These are phyloP conservation scores for Cantharis lateralis DNA, from an alignment of 2,888 invertebrate species.

Conservation along the genomic window DNA sequence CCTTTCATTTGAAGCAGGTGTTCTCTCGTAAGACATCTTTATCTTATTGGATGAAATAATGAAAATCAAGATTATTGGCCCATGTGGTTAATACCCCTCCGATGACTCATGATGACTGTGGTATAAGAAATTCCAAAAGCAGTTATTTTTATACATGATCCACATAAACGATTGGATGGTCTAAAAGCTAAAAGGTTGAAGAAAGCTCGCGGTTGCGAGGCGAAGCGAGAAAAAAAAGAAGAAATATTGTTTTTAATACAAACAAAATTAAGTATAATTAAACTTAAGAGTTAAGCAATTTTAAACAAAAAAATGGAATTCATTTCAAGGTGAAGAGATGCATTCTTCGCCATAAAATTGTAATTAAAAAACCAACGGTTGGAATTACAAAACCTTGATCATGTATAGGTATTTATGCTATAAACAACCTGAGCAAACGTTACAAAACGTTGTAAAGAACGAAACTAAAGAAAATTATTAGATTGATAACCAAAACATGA, in stretches of 20 bases:
- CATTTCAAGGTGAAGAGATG: neutral
- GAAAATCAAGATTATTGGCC: too few relatives aligned
- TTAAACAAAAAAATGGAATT: neutral
- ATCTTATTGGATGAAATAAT: too few relatives aligned
- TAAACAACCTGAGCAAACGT: neutral
- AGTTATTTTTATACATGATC: neutral
- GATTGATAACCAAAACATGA: neutral
- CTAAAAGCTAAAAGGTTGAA: neutral
- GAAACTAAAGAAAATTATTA: neutral
- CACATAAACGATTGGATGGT: neutral
- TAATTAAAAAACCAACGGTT: neutral
- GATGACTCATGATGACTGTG: neutral
- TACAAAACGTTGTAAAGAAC: neutral
- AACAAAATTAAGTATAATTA: neutral
- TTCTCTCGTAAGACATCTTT: too few relatives aligned
- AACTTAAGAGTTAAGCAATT: neutral
- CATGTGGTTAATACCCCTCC: too few relatives aligned
- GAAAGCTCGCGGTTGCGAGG: too few relatives aligned
- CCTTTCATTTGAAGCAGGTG: too few relatives aligned
- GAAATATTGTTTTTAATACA: neutral
- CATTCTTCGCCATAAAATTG: neutral
- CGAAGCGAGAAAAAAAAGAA: too few relatives aligned
- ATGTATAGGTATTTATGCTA: neutral
- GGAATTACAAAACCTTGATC: neutral
- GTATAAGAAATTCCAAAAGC: neutral